These are phyloP conservation scores for Paedocypris sp. DNA, from an alignment of 2,113 vertebrate genomes.

Conservation along the genomic window DNA sequence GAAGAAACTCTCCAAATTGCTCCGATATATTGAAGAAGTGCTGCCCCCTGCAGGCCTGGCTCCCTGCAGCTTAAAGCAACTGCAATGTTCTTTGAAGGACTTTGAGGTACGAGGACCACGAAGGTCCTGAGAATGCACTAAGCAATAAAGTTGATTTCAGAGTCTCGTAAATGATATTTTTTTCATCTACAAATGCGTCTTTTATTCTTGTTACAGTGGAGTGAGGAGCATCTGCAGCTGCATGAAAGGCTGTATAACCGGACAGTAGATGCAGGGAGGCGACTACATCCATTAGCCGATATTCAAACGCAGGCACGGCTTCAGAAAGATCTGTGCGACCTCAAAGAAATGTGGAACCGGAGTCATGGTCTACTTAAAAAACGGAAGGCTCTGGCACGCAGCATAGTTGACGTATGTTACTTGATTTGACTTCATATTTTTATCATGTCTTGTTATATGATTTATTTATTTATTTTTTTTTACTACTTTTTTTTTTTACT, in stretches of 20 bases:
- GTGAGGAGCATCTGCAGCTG: slow-evolving; percentile 52
- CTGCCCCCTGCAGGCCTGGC: slow-evolving; percentile 56
- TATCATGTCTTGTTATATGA: too few species aligned
- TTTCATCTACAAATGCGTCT: too few species aligned
- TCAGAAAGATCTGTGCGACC: slow-evolving; percentile 49
- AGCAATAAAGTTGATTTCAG: too few species aligned
- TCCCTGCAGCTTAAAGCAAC: slow-evolving; percentile 48
- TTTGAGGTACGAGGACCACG: slow-evolving; percentile 71
- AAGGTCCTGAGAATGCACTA: too few species aligned
- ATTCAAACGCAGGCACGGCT: slow-evolving; percentile 41
- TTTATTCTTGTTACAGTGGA: too few species aligned
- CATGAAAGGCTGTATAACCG: slow-evolving; percentile 50
- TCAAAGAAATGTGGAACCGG: slow-evolving; percentile 65
- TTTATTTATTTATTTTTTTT: too few species aligned
- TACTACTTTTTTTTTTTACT: too few species aligned
- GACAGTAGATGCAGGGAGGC: slow-evolving; percentile 55
- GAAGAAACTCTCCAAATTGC: slow-evolving; percentile 53
- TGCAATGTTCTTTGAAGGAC: slow-evolving; percentile 47
- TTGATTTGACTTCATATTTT: too few species aligned
- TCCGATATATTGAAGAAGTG: slow-evolving; percentile 49
- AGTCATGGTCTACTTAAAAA: slow-evolving; percentile 48
- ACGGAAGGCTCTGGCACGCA: slow-evolving; percentile 41
- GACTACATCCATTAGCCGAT: slow-evolving; percentile 41
- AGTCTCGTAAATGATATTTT: not conserved
- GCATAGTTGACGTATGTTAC: slow-evolving; percentile 51